Conservation (phyloP, 2,888 invertebrate genomes). For the Tortrix viridana region DNA sequence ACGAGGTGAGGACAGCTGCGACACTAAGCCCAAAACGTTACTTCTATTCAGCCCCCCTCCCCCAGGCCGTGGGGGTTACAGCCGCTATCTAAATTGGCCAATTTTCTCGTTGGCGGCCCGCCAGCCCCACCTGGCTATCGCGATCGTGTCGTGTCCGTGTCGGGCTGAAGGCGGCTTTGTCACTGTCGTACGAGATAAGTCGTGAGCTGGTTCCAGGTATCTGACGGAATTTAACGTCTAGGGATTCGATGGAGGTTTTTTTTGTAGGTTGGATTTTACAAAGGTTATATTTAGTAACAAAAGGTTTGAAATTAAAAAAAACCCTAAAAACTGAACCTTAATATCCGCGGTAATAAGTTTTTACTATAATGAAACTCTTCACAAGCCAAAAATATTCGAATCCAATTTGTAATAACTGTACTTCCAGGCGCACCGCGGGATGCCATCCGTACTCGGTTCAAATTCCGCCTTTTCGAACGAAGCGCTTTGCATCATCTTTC, state of each 20-base stretch:
- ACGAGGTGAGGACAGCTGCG: not conserved
- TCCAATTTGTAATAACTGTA: too few species aligned
- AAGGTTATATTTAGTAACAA: too few species aligned
- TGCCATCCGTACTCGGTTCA: too few species aligned
- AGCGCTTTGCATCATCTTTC: too few species aligned
- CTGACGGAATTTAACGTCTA: not conserved
- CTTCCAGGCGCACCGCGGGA: too few species aligned
- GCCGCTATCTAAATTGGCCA: slow-evolving; percentile 36
- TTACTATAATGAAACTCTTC: too few species aligned
- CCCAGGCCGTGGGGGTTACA: slow-evolving; percentile 24
- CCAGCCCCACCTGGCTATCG: slow-evolving; percentile 30
- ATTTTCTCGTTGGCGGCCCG: slow-evolving; percentile 30
- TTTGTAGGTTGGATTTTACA: not conserved
- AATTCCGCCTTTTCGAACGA: too few species aligned
- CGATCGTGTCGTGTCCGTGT: slow-evolving; percentile 17
- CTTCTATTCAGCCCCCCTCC: slow-evolving; percentile 4
- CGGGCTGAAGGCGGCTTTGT: slow-evolving; percentile 10
- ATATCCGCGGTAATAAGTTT: too few species aligned
- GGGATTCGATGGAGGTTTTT: not conserved
- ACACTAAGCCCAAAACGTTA: slow-evolving; percentile 15
- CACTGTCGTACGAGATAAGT: not conserved
- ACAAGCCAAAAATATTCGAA: too few species aligned
- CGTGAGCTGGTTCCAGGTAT: not conserved
- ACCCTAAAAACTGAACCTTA: too few species aligned
- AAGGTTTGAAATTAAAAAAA: too few species aligned